Base-by-base conservation (phyloP, 2,113 vertebrate genomes). In the Nannobrachium achirus region DNA sequence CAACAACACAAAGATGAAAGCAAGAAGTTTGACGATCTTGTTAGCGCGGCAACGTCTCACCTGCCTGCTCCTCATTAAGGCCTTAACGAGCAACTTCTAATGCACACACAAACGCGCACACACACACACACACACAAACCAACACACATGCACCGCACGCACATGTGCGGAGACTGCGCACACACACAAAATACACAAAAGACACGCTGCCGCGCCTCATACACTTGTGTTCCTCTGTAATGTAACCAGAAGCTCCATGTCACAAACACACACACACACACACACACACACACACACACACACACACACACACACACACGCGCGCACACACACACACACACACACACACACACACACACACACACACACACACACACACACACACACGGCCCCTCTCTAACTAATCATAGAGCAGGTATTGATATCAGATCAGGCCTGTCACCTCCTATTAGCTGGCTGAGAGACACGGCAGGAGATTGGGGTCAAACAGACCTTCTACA, bases 341-440 rank as follows among this genome's bases (percentile, higher is more conserved):
- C 61, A 11, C 42, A 49, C 63, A 45, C 40, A 48, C 16, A 16
- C 59, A 48, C 1, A 41, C 25, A 51, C 52, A 56, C 46, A 38
- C 10, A 20, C 15, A 53, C 51, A 53, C 51, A 58, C 6, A 48
- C 50, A 58, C 41, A 41, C 48, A 71, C 45, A 55, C 68, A 51
- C 44, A 66, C 68, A 69, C 68, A 78, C 72, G 55, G 61, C 58
- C 55, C 71, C 9, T 86, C 75, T 86, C 87, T 89, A 90, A 90
- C 91, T 96, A 95, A 95, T 96, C 95, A 95, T 91, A 91, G 89
- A 89, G 90, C 92, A 94, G 89, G 87, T 96, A 95, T 95, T 92
- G 93, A 94, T 95, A 95, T 94, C 93, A 94, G 95, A 95, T 92
- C 92, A 89, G 91, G 80, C 84, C 94, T 94, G 94, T 95, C 95